Base-by-base conservation (phyloP, 2,113 vertebrate species). In the Thymallus thymallus region DNA sequence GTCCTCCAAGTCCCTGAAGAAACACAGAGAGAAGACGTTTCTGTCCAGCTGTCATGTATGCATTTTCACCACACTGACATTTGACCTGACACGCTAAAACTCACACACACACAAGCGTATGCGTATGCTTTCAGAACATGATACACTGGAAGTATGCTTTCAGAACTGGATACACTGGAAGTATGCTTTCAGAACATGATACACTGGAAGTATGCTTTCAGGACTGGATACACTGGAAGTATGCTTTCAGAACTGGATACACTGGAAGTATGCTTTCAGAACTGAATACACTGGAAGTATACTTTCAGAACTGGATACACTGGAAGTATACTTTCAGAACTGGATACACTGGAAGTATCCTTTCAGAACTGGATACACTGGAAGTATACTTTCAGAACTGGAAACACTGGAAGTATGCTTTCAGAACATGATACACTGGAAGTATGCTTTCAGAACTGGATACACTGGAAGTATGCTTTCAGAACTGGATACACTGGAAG, bases 1-100 rank as follows among this genome's bases (percentile, higher is more conserved):
- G 10, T 97, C 95, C 24, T 93, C 93, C 0, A 94, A 88, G 64
- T 96, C 93, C 91, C 96, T 98, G 91, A 74, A 6, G 74, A 85
- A 23, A 81, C 41, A 82, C 22, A 76, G 29, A 82, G 55, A 76
- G 84, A 74, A 77, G 16, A 88, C 75, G 73, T 75, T 84, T 76
- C 72, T 71, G 72, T 78, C 76, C 84, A 83, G 80, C 76, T 85
- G 80, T 84, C 76, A 84, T 78, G 69, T 69, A 75, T 80, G 69
- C 69, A 76, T 69, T 76, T 80, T 77, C 51, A 73, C 67, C 20
- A 6, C 60, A 23, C 7, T 9, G 18, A 46, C 66, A 68, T 65
- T 58, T 85, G 80, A 86, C 68, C 26, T 58, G 60, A 69, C 74
- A 46, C 55, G 24, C 63, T 80, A 79, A 86, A 63, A 68, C 76